These are phyloP conservation scores for Magallana ariakensis DNA, from an alignment of 1,140 invertebrate genomes.

Conservation along the genomic window DNA sequence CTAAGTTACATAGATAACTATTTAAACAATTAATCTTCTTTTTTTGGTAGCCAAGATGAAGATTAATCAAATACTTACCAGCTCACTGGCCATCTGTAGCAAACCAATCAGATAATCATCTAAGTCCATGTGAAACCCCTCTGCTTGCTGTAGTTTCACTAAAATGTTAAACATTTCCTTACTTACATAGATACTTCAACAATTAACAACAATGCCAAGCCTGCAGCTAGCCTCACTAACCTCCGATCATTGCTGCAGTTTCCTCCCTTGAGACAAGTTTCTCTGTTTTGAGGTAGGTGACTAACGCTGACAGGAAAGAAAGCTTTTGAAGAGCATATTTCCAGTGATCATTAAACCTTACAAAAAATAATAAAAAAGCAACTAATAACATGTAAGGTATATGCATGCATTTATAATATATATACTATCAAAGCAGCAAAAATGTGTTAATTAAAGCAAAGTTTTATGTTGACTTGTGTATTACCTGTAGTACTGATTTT, in stretches of 20 bases:
- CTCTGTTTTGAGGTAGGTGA: constrained; percentile 89
- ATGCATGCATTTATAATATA: too few relatives aligned
- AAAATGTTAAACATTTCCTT: not conserved
- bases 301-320: constrained; percentile 88
- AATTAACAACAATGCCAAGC: too few relatives aligned
- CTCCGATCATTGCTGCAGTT: constrained; percentile 89
- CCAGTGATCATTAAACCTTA: constrained; percentile 92
- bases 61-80: constrained; percentile 83
- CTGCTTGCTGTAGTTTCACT: constrained; percentile 77
- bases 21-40: too few relatives aligned
- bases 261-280: constrained; percentile 87
- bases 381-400: too few relatives aligned
- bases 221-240: constrained; percentile 79
- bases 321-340: constrained; percentile 89
- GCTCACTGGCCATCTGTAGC: constrained; percentile 89
- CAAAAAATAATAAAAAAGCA: not conserved
- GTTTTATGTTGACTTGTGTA: not conserved
- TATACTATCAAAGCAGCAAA: too few relatives aligned
- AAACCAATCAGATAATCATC: constrained; percentile 94
- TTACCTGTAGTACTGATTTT: constrained; percentile 86
- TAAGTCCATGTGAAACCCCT: constrained; percentile 92
- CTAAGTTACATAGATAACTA: too few relatives aligned
- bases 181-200: too few relatives aligned
- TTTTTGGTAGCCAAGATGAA: not conserved
- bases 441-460: too few relatives aligned